These are phyloP conservation scores for Amblyraja radiata DNA, from an alignment of 2,797 vertebrate species.

Conservation along the genomic window DNA sequence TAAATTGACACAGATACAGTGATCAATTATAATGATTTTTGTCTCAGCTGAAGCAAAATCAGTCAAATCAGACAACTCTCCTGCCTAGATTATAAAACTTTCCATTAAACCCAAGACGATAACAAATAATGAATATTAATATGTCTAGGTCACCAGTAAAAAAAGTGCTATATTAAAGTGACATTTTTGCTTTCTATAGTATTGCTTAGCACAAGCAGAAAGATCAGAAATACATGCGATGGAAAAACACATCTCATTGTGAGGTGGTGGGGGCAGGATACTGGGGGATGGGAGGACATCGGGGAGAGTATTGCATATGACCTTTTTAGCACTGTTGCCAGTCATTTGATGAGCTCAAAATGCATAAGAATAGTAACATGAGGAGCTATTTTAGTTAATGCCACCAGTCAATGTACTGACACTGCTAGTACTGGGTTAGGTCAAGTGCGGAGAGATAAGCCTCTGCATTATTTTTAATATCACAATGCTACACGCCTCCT, in stretches of 20 bases:
- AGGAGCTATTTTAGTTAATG: conserved; percentile 4
- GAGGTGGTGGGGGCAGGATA: background rate
- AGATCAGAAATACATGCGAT: too few relatives aligned
- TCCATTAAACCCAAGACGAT: background rate
- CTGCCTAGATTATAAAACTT: too few relatives aligned
- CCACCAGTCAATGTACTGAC: background rate
- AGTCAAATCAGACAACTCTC: background rate
- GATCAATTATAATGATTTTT: background rate
- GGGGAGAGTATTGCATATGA: background rate
- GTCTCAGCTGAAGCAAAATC: background rate
- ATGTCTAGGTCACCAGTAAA: too few relatives aligned
- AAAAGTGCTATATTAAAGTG: too few relatives aligned
- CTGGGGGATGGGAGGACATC: background rate
- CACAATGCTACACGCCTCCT: background rate
- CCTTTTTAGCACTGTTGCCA: conserved; percentile 16
- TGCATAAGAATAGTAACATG: conserved; percentile 2
- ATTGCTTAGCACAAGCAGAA: too few relatives aligned
- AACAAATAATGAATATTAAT: too few relatives aligned
- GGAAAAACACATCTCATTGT: too few relatives aligned
- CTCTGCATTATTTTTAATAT: conserved; percentile 11
- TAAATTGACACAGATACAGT: background rate
- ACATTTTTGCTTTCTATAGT: too few relatives aligned
- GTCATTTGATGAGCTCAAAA: conserved; percentile 14
- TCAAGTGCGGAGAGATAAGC: conserved; percentile 2
- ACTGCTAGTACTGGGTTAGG: conserved; percentile 10